Base-by-base conservation (phyloP, 64 coral and sea anemone species). In the Montipora cactus region DNA sequence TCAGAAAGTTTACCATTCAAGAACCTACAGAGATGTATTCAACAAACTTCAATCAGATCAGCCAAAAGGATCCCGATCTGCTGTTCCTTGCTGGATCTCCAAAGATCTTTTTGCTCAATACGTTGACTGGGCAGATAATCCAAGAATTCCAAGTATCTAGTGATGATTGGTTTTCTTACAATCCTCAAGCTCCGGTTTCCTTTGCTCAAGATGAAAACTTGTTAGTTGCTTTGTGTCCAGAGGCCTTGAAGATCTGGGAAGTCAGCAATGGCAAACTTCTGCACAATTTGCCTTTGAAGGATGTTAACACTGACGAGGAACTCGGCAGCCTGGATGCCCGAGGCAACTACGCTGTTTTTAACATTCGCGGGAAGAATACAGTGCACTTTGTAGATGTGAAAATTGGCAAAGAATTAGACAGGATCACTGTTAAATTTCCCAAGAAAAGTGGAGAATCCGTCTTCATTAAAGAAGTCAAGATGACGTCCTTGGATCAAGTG, bases 141-240 rank as follows among this genome's bases (percentile, higher is more conserved):
- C 87, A 59, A 88, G 72, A 79, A 58, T 98, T 95, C 64, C 48
- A 89, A 70, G 93, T 98, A 51, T 75, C 92, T 22, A 79, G 80
- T 49, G 96, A 98, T 75, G 96, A 98, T 8, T 95, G 93, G 92
- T 98, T 98, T 69, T 90, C 93, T 16, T 92, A 95, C 68, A 18
- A 84, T n/a, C 46, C 46, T 18, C 79, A 82, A 3, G 70, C 87
- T 8, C 98, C 98, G 46, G 88, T 99, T 3, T 81, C 92, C 3
- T 96, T 96, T 67, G 95, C 92, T 19, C 86, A 94, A 51, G 90
- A 94, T 49, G 98, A 96, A n/a, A 94, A 96, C 5, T 70, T 92
- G 19, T 19, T 99, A 0, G 98, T 92, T 16, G 95, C 95, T 14
- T 51, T 99, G 44, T 90, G 92, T 10, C 77, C 80, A 5, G 82